Evolutionary conservation across 2,888 invertebrate genomes (phyloP), one percentile per base, ranked within the genome.

Genomic region (Amphipyra tragopoginis): DNA sequence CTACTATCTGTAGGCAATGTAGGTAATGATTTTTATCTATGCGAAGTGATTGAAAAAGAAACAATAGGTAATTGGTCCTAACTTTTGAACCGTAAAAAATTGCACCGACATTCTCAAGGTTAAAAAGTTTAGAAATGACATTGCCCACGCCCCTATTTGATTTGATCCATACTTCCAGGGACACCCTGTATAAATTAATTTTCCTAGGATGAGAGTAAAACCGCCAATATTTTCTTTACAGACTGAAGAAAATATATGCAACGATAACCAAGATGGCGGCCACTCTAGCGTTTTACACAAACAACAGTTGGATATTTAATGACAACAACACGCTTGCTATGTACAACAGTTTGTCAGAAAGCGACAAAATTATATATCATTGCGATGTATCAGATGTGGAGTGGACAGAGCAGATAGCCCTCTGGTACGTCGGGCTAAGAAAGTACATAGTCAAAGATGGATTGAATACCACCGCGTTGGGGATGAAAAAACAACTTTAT

Each of bases 221-320:
- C n/a, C n/a, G n/a, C n/a, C n/a, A n/a, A 42, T 11, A 7, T 15
- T 54, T 36, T 44, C 50, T 44, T 74, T 65, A 26, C 78, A 84
- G 84, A 21, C 64, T 86, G 7, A 66, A 81, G 0, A 69, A 80
- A 40, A 70, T 81, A 6, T 87, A 87, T 57, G 67, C 69, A 0
- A 79, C 67, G 45, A 65, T 78, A 0, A 72, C 72, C 38, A 79
- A 77, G 13, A 45, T 82, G 36, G 60, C 71, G 0, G 5, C 57
- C 0, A 43, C 65, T 0, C 15, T 69, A 5, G 29, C 62, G 0
- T 65, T 59, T 40, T 85, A 80, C 47, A 52, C 67, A 0, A 75
- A 48, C 7, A 82, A 81, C 52, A 67, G 72, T 0, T 85, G 83
- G 80, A 68, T 67, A 9, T 78, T 82, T 8, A 52, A 65, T 1